These are phyloP conservation scores for Odontothrips loti DNA, from an alignment of 2,888 invertebrate genomes.

Conservation along the genomic window DNA sequence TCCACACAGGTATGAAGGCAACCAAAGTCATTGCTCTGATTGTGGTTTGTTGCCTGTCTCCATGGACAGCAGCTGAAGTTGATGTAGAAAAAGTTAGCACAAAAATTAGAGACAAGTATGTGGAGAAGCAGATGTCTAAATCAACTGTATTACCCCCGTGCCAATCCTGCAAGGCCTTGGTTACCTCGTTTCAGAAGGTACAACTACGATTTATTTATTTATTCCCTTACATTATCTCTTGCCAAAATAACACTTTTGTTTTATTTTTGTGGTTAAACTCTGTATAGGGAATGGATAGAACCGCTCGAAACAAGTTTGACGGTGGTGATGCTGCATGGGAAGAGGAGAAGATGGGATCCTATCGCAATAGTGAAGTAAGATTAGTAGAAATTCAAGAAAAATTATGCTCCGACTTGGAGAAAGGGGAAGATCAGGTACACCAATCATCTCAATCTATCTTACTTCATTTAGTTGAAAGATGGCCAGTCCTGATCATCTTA, in stretches of 20 bases:
- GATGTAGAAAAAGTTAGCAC: slow-evolving; percentile 28
- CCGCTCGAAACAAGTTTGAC: slow-evolving; percentile 82
- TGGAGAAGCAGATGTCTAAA: slow-evolving; percentile 43
- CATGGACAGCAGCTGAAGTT: not conserved
- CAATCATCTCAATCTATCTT: not conserved
- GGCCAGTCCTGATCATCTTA: slow-evolving; percentile 7
- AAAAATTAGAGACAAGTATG: slow-evolving; percentile 31
- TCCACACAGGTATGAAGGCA: too few relatives aligned
- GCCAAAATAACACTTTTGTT: slow-evolving; percentile 18
- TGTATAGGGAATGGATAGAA: slow-evolving; percentile 67
- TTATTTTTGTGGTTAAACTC: slow-evolving; percentile 9
- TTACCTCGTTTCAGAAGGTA: slow-evolving; percentile 68
- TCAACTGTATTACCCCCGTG: slow-evolving; percentile 65
- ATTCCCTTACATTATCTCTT: slow-evolving; percentile 29
- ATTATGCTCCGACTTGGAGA: slow-evolving; percentile 70
- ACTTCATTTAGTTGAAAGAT: not conserved
- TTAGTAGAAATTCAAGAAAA: slow-evolving; percentile 87
- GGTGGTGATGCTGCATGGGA: slow-evolving; percentile 95
- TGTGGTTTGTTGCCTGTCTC: not conserved
- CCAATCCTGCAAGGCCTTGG: slow-evolving; percentile 68
- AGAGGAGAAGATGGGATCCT: slow-evolving; percentile 76
- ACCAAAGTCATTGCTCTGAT: not conserved
- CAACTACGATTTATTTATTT: slow-evolving; percentile 25
- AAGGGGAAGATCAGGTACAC: slow-evolving; percentile 57
- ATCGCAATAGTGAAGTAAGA: slow-evolving; percentile 82